A percentile compares a stretch with the other conserved stretches of the same genome.
Conservation (phyloP, 2,888 invertebrate genomes). For the Plemyria rubiginata region DNA sequence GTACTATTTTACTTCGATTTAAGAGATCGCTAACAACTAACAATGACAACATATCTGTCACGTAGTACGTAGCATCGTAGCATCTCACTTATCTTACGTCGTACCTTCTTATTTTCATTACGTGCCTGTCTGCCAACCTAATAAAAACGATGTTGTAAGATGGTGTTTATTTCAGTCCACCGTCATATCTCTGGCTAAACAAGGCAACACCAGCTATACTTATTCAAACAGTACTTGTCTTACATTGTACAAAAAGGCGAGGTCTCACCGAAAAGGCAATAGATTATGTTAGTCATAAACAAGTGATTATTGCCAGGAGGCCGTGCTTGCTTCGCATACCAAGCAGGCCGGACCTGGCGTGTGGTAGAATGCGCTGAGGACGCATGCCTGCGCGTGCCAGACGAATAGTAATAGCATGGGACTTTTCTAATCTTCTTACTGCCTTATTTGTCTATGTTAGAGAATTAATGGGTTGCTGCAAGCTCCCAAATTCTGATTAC, state of each 20-base stretch:
- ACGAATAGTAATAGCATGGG: slow-evolving; percentile 11
- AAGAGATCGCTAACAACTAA: too few species aligned
- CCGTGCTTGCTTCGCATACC: slow-evolving; percentile 28
- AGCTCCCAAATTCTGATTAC: too few species aligned
- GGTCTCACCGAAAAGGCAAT: slow-evolving; percentile 19
- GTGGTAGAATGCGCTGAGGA: slow-evolving; percentile 3
- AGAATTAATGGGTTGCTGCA: slow-evolving; percentile 3
- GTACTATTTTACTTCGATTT: too few species aligned
- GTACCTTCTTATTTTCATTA: too few species aligned
- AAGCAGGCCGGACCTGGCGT: slow-evolving; percentile 19
- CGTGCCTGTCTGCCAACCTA: too few species aligned
- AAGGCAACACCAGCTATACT: background rate
- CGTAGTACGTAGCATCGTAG: too few species aligned
- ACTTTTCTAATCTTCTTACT: slow-evolving; percentile 29
- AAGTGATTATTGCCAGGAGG: slow-evolving; percentile 33
- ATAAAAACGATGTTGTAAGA: too few species aligned
- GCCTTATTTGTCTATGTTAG: slow-evolving; percentile 15
- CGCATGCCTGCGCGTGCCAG: slow-evolving; percentile 33
- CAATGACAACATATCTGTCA: too few species aligned
- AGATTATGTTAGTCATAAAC: slow-evolving; percentile 35
- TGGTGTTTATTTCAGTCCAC: background rate
- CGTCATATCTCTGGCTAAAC: background rate
- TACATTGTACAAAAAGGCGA: slow-evolving; percentile 8
- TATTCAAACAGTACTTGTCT: slow-evolving; percentile 5
- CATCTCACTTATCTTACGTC: too few species aligned